Conservation (phyloP, 2,888 invertebrate genomes). For the Eupsilia transversa region DNA sequence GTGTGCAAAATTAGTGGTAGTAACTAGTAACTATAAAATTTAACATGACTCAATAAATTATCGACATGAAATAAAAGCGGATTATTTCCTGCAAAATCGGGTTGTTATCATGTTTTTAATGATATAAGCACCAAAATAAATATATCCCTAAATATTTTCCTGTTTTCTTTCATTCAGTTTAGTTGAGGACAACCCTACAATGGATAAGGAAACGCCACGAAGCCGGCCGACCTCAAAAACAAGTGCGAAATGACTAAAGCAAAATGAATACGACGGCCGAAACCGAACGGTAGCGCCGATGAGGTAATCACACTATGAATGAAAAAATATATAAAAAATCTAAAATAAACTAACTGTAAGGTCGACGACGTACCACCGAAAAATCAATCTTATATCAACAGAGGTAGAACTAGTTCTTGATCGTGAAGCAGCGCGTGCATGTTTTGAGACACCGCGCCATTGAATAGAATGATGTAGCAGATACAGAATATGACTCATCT, state of each 20-base stretch:
- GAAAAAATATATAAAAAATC: constrained; percentile 78
- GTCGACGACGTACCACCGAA: constrained; percentile 45
- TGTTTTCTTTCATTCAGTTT: background rate
- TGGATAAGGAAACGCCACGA: constrained; percentile 68
- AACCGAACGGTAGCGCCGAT: constrained; percentile 77
- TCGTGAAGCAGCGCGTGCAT: constrained; percentile 41
- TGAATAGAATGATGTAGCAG: constrained; percentile 72
- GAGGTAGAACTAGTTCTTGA: constrained; percentile 22
- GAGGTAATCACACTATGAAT: constrained; percentile 86
- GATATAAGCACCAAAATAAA: background rate
- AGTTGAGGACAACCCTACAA: constrained; percentile 51
- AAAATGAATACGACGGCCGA: constrained; percentile 69
- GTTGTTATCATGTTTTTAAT: background rate
- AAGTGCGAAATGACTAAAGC: constrained; percentile 71
- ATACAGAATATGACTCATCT: constrained; percentile 79
- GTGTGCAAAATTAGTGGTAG: background rate
- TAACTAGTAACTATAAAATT: too few species aligned
- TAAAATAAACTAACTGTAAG: constrained; percentile 75
- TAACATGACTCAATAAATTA: background rate
- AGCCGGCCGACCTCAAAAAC: constrained; percentile 72
- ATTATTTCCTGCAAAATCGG: background rate
- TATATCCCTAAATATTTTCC: background rate
- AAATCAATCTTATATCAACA: constrained; percentile 46
- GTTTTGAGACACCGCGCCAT: constrained; percentile 69
- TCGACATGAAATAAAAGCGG: background rate